Evolutionary conservation across 2,113 vertebrate genomes (phyloP), one percentile per base, ranked within the genome.

Genomic region (Australoheros scitulus): DNA sequence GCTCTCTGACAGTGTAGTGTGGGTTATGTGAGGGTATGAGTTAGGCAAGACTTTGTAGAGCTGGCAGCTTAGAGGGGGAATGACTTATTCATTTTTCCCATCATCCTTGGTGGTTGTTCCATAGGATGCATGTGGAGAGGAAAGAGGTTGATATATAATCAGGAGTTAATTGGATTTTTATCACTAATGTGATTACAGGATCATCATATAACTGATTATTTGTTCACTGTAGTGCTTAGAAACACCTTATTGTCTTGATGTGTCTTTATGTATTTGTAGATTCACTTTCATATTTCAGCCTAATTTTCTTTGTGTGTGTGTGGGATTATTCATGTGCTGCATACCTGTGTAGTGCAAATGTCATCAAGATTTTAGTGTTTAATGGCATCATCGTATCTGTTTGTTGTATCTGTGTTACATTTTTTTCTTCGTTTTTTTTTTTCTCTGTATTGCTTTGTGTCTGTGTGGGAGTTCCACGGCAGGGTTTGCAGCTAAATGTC

Each of bases 171-270:
- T 80, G 87, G 87, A 89, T 89, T 94, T 90, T 89, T 83, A 86
- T 93, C 79, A 38, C 87, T 92, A 77, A 92, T 83, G 85, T 91
- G 85, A 91, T 93, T 90, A 91, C 17, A 34, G 64, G 83, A 91
- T 92, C 83, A 80, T 90, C 79, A 78, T 11, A 3, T 76, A 79
- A 76, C 78, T 34, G 58, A 82, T 92, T 65, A 81, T 92, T 91
- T 90, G 76, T 87, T 87, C 50, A 84, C 50, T 20, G 68, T 68
- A 26, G 61, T 61, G 80, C 83, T 86, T 64, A 50, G 72, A 80
- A 85, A 85, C 59, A 74, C 57, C 59, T 64, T 68, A 77, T 82
- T 84, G 79, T 84, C 4, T 56, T 57, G 22, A 24, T 70, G n/a
- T 34, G 3, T 79, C 61, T 81, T 63, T 34, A 34, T 85, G 64